phyloP scores from a whole-genome alignment of 2,113 vertebrate species.

The Microtus richardsoni region DNA sequence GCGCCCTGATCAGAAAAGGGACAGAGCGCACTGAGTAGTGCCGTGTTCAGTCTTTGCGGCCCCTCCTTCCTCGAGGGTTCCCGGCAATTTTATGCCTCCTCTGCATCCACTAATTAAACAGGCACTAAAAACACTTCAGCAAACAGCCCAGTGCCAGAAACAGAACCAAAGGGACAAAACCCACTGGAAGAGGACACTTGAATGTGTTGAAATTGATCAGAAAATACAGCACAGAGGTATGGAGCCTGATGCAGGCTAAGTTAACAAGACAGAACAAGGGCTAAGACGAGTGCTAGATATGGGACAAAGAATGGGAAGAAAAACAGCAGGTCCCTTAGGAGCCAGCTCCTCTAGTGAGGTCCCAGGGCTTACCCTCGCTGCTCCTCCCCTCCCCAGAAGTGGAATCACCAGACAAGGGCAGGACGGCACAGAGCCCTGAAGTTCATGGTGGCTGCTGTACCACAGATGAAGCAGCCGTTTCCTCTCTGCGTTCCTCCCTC shows the following conservation, averaged over 20 bases:
- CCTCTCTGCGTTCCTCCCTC: not conserved
- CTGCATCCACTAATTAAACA: slow-evolving; percentile 86
- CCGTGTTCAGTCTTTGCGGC: slow-evolving; percentile 63
- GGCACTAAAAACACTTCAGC: slow-evolving; percentile 83
- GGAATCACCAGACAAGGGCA: not conserved
- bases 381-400: accelerated
- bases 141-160: slow-evolving; percentile 74
- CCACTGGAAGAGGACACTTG: slow-evolving; percentile 6
- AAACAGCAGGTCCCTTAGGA: not conserved
- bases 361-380: not conserved
- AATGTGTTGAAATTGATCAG: slow-evolving; percentile 29
- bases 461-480: not conserved
- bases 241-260: not conserved
- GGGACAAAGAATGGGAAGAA: accelerated
- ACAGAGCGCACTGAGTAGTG: slow-evolving; percentile 57
- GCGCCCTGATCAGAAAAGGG: slow-evolving; percentile 73
- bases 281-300: not conserved
- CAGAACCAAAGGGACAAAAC: slow-evolving; percentile 76
- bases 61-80: slow-evolving; percentile 64
- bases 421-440: not conserved
- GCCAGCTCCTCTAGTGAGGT: not conserved
- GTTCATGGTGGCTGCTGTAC: not conserved
- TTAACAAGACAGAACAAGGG: not conserved
- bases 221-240: not conserved
- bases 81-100: slow-evolving; percentile 77